These are phyloP conservation scores for Galleria mellonella DNA, from an alignment of 1,140 invertebrate genomes.

Conservation along the genomic window DNA sequence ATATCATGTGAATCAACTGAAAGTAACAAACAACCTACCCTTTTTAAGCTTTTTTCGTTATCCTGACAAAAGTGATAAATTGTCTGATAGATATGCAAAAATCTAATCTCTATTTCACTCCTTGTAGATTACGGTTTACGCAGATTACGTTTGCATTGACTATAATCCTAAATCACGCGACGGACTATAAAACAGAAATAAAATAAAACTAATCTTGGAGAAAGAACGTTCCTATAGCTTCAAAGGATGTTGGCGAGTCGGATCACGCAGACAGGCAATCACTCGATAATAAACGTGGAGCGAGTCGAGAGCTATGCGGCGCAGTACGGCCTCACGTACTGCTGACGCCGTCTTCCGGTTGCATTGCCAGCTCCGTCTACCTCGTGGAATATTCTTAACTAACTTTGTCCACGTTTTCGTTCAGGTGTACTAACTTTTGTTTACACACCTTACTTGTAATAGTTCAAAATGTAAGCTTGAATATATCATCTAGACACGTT, in stretches of 20 bases:
- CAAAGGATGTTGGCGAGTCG: slow-evolving; percentile 52
- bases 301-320: slow-evolving; percentile 35
- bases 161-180: slow-evolving; percentile 25
- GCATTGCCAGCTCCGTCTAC: slow-evolving; percentile 23
- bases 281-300: slow-evolving; percentile 66
- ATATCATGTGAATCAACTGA: slow-evolving; percentile 14
- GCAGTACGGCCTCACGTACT: slow-evolving; percentile 49
- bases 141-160: neutral
- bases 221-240: slow-evolving; percentile 38
- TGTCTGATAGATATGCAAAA: too few relatives aligned
- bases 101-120: too few relatives aligned
- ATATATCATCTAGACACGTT: too few relatives aligned
- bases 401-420: too few relatives aligned
- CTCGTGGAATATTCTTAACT: slow-evolving; percentile 15
- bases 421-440: too few relatives aligned
- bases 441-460: too few relatives aligned
- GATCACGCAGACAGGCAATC: slow-evolving; percentile 66
- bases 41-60: neutral
- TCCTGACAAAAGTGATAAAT: neutral
- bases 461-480: too few relatives aligned
- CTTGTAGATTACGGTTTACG: neutral
- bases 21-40: slow-evolving; percentile 6
- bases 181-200: slow-evolving; percentile 42
- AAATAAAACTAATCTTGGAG: slow-evolving; percentile 41
- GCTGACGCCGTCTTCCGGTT: slow-evolving; percentile 52